Evolutionary conservation across 2,888 invertebrate genomes (phyloP).

Genomic region (Chrysolina americana): DNA sequence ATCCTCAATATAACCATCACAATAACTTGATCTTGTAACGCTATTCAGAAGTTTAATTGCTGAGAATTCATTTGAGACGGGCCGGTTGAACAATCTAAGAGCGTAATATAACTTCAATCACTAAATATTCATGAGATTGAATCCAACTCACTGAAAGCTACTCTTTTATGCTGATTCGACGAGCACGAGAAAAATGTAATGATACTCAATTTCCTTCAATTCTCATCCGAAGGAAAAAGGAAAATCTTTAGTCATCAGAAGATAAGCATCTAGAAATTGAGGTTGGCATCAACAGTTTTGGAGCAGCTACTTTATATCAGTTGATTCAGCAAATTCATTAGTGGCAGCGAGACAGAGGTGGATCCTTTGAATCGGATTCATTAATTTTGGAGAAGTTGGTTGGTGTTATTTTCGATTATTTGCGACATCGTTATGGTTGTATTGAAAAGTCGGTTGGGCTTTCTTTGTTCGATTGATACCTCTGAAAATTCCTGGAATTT

Average conservation of each 20-base stretch:
- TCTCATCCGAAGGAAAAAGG: conserved; percentile 33
- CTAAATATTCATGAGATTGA: conserved; percentile 42
- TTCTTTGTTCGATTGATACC: too few species aligned
- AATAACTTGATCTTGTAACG: neutral
- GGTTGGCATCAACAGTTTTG: conserved; percentile 48
- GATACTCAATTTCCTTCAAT: conserved; percentile 26
- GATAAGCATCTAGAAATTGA: conserved; percentile 51
- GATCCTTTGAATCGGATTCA: neutral
- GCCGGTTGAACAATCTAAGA: conserved; percentile 8
- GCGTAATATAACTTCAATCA: conserved; percentile 25
- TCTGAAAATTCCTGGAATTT: too few species aligned
- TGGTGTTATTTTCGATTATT: too few species aligned
- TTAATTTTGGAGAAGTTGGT: too few species aligned
- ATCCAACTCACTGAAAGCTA: conserved; percentile 30
- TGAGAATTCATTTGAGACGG: conserved; percentile 15
- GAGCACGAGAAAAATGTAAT: conserved; percentile 34
- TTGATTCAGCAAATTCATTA: conserved; percentile 54
- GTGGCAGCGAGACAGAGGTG: conserved; percentile 36
- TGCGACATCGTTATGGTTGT: too few species aligned
- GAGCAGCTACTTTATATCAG: conserved; percentile 46
- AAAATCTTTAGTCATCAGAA: conserved; percentile 46
- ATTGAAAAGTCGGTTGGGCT: too few species aligned
- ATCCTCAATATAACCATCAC: too few species aligned
- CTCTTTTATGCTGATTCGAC: conserved; percentile 41
- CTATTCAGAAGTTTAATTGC: neutral